phyloP scores from a whole-genome alignment of 2,888 invertebrate species.

The Coremacera marginata region DNA sequence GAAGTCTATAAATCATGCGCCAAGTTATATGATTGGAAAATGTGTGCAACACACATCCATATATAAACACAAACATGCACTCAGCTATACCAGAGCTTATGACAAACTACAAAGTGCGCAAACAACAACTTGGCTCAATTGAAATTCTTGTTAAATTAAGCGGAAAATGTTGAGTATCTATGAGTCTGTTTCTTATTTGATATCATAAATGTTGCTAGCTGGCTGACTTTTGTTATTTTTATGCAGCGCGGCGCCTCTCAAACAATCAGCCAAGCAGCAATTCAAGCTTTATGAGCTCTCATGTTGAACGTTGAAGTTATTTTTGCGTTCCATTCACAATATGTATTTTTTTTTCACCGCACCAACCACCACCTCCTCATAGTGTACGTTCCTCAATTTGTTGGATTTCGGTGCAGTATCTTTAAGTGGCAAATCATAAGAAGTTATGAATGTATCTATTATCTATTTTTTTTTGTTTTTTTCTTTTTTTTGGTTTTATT shows the following conservation, averaged over 20 bases:
- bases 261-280: not conserved
- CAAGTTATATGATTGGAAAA: conserved; percentile 20
- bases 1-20: conserved; percentile 25
- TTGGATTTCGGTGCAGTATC: too few species aligned
- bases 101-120: not conserved
- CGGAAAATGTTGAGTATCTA: conserved; percentile 55
- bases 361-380: too few species aligned
- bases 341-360: too few species aligned
- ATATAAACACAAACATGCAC: not conserved
- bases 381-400: too few species aligned
- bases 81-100: not conserved
- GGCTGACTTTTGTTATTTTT: conserved; percentile 36
- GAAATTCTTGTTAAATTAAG: conserved; percentile 67
- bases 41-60: not conserved
- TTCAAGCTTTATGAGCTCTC: too few species aligned
- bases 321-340: not conserved
- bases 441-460: not conserved
- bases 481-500: not conserved
- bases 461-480: not conserved
- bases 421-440: not conserved
- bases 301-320: not conserved
- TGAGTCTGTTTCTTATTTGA: not conserved
- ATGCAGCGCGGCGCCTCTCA: not conserved
- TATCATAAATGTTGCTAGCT: not conserved
- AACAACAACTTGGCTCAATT: conserved; percentile 52